These are phyloP conservation scores for Nylanderia fulva DNA, from an alignment of 1,140 invertebrate species.

Conservation along the genomic window DNA sequence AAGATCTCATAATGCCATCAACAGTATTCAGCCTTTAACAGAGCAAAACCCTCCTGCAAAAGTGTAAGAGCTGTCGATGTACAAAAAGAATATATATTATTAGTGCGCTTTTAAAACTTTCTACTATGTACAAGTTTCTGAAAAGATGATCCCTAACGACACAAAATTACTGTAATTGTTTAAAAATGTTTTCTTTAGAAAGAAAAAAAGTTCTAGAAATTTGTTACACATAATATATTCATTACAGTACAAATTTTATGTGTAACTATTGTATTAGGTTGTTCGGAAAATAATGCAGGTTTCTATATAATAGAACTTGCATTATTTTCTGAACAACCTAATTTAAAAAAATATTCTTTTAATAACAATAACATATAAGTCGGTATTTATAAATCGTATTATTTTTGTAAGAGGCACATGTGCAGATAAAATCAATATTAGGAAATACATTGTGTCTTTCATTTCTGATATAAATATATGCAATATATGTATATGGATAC, in stretches of 20 bases:
- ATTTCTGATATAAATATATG: background rate
- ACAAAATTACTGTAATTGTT: background rate
- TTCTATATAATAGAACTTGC: too few species aligned
- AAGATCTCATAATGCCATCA: constrained; percentile 85
- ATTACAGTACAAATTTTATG: constrained; percentile 68
- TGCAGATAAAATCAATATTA: constrained; percentile 54
- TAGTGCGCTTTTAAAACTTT: background rate
- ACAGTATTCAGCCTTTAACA: constrained; percentile 82
- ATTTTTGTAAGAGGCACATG: constrained; percentile 64
- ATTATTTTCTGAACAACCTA: too few species aligned
- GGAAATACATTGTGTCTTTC: background rate
- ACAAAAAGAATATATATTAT: constrained; percentile 40
- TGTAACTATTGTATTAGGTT: constrained; percentile 40
- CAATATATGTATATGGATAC: background rate
- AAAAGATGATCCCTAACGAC: constrained; percentile 16
- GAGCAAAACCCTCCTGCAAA: constrained; percentile 85
- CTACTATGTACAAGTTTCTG: constrained; percentile 19
- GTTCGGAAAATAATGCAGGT: too few species aligned
- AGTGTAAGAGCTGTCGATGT: constrained; percentile 70
- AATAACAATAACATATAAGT: constrained; percentile 29
- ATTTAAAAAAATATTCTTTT: constrained; percentile 46
- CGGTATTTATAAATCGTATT: constrained; percentile 62
- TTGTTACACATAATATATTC: constrained; percentile 45
- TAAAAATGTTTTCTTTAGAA: background rate
- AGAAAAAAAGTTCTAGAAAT: constrained; percentile 14